Conservation (phyloP, 1,140 invertebrate species). For the Antheraea pernyi region DNA sequence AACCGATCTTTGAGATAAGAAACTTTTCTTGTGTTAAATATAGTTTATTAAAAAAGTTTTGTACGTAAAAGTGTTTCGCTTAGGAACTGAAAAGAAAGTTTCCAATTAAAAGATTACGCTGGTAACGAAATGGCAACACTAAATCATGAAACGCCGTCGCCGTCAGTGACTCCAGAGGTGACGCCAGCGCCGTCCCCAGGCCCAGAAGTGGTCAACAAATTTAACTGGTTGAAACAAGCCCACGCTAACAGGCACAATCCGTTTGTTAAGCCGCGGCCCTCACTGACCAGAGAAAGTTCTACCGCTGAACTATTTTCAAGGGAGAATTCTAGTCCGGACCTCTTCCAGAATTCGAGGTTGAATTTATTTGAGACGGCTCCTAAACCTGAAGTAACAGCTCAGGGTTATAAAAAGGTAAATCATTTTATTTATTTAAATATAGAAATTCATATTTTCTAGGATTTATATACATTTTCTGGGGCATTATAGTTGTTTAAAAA, state of each 20-base stretch:
- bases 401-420: slow-evolving; percentile 82
- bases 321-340: slow-evolving; percentile 64
- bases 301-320: slow-evolving; percentile 60
- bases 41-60: no score
- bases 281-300: slow-evolving; percentile 63
- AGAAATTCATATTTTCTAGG: no score
- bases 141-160: slow-evolving; percentile 38
- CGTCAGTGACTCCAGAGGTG: slow-evolving; percentile 41
- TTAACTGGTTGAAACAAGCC: slow-evolving; percentile 61
- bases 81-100: neutral
- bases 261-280: slow-evolving; percentile 60
- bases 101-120: neutral
- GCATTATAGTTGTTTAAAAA: no score
- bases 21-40: no score
- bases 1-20: no score
- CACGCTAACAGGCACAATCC: slow-evolving; percentile 56
- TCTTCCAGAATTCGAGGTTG: slow-evolving; percentile 67
- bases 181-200: slow-evolving; percentile 51
- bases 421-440: neutral
- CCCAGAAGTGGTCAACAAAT: slow-evolving; percentile 51
- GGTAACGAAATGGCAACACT: slow-evolving; percentile 35
- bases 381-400: slow-evolving; percentile 47
- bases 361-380: slow-evolving; percentile 68
- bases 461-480: no score
- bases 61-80: neutral